A percentile compares a stretch with the other conserved stretches of the same genome.
These are phyloP conservation scores for Hydrotaea cyrtoneurina DNA, from an alignment of 2,888 invertebrate species.

Conservation along the genomic window DNA sequence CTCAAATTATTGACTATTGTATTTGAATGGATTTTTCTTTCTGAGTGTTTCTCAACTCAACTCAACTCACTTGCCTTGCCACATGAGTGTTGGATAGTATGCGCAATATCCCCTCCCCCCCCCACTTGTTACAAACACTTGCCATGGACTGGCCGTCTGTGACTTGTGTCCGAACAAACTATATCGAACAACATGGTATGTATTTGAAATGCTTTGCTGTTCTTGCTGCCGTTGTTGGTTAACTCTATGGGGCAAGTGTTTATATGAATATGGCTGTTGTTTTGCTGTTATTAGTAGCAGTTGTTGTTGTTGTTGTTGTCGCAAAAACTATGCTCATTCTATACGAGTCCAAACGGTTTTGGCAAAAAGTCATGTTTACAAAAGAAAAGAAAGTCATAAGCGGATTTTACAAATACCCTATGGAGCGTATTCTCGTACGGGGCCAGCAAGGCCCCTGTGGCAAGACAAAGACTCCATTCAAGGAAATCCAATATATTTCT, in stretches of 20 bases:
- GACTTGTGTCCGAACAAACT: too few species aligned
- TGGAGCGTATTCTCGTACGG: too few species aligned
- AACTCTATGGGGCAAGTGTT: constrained; percentile 54
- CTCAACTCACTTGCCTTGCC: not conserved
- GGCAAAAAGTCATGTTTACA: too few species aligned
- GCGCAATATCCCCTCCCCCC: too few species aligned
- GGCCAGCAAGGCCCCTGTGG: too few species aligned
- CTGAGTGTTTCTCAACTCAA: not conserved
- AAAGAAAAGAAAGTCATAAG: too few species aligned
- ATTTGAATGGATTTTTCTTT: constrained; percentile 8
- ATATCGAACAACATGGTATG: not conserved
- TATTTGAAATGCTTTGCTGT: not conserved
- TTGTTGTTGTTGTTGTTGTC: constrained; percentile 25
- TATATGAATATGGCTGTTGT: constrained; percentile 16
- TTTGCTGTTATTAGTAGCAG: constrained; percentile 27
- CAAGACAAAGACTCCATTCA: too few species aligned
- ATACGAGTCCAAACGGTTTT: not conserved
- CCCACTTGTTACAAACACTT: constrained; percentile 30
- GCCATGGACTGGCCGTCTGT: not conserved
- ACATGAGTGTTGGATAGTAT: too few species aligned
- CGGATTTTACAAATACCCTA: too few species aligned
- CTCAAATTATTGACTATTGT: too few species aligned
- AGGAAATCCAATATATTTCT: too few species aligned
- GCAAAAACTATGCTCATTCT: constrained; percentile 25
- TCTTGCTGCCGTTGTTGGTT: constrained; percentile 11